Percentiles rank a stretch among this genome's conserved stretches.
Conservation (phyloP, 2,113 vertebrate genomes). For the Sinosuthora webbiana region DNA sequence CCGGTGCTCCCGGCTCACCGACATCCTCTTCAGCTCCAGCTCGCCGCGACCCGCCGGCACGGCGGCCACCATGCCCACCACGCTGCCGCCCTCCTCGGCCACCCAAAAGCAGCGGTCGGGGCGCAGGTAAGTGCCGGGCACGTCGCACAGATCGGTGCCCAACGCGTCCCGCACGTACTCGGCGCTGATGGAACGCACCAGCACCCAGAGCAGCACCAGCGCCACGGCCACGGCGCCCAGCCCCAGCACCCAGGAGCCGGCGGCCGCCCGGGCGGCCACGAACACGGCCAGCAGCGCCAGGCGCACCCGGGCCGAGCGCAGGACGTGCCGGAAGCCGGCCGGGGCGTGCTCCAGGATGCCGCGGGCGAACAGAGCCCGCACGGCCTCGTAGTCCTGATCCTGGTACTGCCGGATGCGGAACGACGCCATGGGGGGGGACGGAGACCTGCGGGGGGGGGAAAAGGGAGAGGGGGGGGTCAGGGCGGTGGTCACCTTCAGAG, state of each 20-base stretch:
- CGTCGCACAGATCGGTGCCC: background rate
- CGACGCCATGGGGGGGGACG: background rate
- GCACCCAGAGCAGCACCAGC: background rate
- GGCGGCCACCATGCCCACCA: background rate
- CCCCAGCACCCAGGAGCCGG: background rate
- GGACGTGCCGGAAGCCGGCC: background rate
- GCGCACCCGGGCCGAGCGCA: background rate
- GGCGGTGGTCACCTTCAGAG: background rate
- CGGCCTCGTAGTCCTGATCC: conserved; percentile 2
- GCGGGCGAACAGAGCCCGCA: background rate
- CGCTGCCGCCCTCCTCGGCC: background rate
- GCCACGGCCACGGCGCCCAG: background rate
- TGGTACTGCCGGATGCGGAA: conserved; percentile 52
- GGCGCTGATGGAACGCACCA: background rate
- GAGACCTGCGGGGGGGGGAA: background rate
- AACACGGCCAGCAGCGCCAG: background rate
- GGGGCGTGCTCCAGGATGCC: conserved; percentile 17
- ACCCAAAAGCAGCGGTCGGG: background rate
- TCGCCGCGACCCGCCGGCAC: background rate
- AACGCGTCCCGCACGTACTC: background rate
- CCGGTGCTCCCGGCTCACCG: conserved; percentile 10
- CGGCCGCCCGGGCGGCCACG: background rate
- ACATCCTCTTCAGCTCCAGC: conserved; percentile 56
- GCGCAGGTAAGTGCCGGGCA: background rate
- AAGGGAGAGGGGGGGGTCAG: background rate